These are phyloP conservation scores for Priocnemis perturbator DNA, from an alignment of 2,888 invertebrate genomes.

Conservation along the genomic window DNA sequence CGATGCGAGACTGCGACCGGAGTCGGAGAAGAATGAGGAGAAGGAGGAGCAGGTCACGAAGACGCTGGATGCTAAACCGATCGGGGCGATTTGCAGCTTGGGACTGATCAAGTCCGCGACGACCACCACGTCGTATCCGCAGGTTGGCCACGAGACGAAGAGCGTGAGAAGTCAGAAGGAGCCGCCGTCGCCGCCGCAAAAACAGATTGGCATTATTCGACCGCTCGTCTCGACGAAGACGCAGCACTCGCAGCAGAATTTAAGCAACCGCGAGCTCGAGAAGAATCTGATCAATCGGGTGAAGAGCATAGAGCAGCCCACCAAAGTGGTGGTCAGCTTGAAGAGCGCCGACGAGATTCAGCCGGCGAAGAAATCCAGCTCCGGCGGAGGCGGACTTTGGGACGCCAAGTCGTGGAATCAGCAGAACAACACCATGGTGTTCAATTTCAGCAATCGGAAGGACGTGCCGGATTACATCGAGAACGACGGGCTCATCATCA, in stretches of 20 bases:
- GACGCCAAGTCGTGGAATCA: slow-evolving; percentile 76
- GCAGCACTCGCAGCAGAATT: slow-evolving; percentile 70
- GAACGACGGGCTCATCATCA: slow-evolving; percentile 88
- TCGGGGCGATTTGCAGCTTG: slow-evolving; percentile 67
- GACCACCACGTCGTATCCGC: slow-evolving; percentile 56
- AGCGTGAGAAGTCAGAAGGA: slow-evolving; percentile 59
- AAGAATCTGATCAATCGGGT: slow-evolving; percentile 83
- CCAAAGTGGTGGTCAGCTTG: slow-evolving; percentile 75
- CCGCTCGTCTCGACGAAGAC: slow-evolving; percentile 75
- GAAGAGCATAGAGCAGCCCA: slow-evolving; percentile 78
- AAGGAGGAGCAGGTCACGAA: slow-evolving; percentile 38
- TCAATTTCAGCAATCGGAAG: slow-evolving; percentile 90
- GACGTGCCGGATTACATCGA: slow-evolving; percentile 94
- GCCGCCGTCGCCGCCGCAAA: slow-evolving; percentile 68
- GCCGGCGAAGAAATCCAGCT: slow-evolving; percentile 66
- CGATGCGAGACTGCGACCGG: slow-evolving; percentile 43
- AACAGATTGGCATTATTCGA: slow-evolving; percentile 77
- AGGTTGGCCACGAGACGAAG: slow-evolving; percentile 63
- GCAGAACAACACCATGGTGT: slow-evolving; percentile 86
- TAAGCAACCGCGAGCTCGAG: slow-evolving; percentile 81
- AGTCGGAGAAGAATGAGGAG: slow-evolving; percentile 40
- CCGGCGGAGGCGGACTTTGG: slow-evolving; percentile 70
- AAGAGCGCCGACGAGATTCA: slow-evolving; percentile 73
- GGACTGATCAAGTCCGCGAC: slow-evolving; percentile 62
- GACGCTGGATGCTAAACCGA: slow-evolving; percentile 57